Conservation (phyloP, 2,888 invertebrate genomes). For the Lepidonotus clava region DNA sequence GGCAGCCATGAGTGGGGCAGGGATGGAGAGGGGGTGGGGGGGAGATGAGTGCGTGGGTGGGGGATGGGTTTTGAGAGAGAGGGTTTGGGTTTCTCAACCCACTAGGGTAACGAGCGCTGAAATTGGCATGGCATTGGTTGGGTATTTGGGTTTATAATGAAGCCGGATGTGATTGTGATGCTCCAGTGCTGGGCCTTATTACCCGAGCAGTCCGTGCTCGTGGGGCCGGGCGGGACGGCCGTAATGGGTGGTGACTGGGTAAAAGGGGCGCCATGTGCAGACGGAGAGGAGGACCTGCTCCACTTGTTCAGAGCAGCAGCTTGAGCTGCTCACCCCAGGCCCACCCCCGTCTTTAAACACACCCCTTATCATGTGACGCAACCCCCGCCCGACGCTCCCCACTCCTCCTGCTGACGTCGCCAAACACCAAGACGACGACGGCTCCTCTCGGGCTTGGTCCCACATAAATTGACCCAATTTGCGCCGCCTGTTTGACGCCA, state of each 20-base stretch:
- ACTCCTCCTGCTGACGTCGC: too few species aligned
- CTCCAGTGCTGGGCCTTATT: too few species aligned
- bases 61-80: neutral
- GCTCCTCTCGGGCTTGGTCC: neutral
- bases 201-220: too few species aligned
- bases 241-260: too few species aligned
- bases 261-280: too few species aligned
- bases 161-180: too few species aligned
- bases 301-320: neutral
- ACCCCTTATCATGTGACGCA: too few species aligned
- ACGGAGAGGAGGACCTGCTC: neutral
- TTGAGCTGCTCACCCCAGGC: neutral
- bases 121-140: neutral
- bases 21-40: neutral
- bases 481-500: neutral
- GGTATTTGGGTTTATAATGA: neutral
- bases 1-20: neutral
- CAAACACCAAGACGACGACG: neutral
- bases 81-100: neutral
- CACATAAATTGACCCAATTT: slow-evolving; percentile 44
- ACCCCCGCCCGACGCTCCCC: too few species aligned
- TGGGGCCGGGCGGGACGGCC: too few species aligned
- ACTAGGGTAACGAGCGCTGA: neutral
- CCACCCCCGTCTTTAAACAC: neutral
- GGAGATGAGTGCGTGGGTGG: neutral